Conservation (phyloP, 1,140 invertebrate species). For the Hydropsyche tenuis region DNA sequence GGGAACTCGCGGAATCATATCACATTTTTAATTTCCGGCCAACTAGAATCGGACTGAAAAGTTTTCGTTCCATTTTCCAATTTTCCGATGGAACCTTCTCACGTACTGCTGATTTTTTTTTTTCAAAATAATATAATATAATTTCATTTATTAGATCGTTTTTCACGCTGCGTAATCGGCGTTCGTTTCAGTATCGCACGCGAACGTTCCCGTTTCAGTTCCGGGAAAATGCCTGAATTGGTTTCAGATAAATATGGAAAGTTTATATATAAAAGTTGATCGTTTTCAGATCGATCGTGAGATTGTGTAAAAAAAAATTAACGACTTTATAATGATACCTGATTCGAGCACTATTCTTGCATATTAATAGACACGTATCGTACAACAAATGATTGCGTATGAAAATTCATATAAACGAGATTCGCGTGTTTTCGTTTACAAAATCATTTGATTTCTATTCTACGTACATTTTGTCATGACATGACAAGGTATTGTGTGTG, state of each 20-base stretch:
- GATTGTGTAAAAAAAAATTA: background rate
- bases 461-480: too few relatives aligned
- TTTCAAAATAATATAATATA: background rate
- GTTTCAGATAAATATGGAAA: background rate
- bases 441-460: too few relatives aligned
- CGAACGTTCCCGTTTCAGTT: slow-evolving; percentile 9
- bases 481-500: too few relatives aligned
- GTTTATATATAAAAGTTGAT: too few relatives aligned
- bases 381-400: too few relatives aligned
- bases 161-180: background rate
- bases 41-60: background rate
- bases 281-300: background rate
- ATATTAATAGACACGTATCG: too few relatives aligned
- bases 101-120: background rate
- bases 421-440: too few relatives aligned
- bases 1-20: background rate
- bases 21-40: slow-evolving; percentile 17
- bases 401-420: too few relatives aligned
- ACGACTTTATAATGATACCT: slow-evolving; percentile 3
- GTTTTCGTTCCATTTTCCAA: background rate
- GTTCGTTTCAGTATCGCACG: background rate
- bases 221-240: background rate
- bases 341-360: background rate
- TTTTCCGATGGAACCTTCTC: background rate
- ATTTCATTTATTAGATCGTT: background rate